phyloP scores from a whole-genome alignment of 2,113 vertebrate genomes.

The Paraplagusia blochii region DNA sequence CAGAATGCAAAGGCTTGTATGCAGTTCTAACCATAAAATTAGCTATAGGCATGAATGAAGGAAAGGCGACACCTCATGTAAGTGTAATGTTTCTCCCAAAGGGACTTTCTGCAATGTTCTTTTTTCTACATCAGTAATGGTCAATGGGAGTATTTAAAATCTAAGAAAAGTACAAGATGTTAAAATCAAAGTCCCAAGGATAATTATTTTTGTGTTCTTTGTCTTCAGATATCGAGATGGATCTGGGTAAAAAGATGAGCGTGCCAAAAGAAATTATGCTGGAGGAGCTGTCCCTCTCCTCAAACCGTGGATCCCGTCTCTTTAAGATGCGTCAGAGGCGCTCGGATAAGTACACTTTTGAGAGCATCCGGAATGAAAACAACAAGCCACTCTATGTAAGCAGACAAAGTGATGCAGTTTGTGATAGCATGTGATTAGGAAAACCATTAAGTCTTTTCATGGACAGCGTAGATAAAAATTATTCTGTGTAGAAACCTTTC shows the following conservation, averaged over 20 bases:
- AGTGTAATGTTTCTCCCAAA: too few relatives aligned
- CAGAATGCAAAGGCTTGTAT: conserved; percentile 48
- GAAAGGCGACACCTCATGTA: conserved; percentile 19
- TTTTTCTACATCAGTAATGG: too few relatives aligned
- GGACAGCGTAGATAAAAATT: too few relatives aligned
- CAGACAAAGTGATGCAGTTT: conserved; percentile 5
- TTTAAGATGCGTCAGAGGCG: conserved; percentile 95
- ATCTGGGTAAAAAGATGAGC: conserved; percentile 91
- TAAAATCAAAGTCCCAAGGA: too few relatives aligned
- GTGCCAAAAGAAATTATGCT: conserved; percentile 94
- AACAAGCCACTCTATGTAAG: conserved; percentile 83
- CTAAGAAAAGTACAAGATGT: too few relatives aligned
- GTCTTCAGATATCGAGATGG: conserved; percentile 78
- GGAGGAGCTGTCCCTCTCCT: conserved; percentile 87
- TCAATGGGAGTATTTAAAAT: too few relatives aligned
- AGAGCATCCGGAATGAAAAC: conserved; percentile 82
- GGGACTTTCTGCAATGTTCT: too few relatives aligned
- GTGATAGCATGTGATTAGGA: too few relatives aligned
- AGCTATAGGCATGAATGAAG: conserved; percentile 40
- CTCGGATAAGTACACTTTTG: conserved; percentile 94
- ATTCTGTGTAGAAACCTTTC: too few relatives aligned
- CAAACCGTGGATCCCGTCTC: conserved; percentile 90
- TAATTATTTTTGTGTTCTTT: background rate
- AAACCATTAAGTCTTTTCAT: too few relatives aligned
- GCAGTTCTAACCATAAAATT: conserved; percentile 50